A percentile compares a stretch with the other conserved stretches of the same genome.
Conservation (phyloP, 37 sponge, comb jelly and placozoan species). For the Crambe crambe region DNA sequence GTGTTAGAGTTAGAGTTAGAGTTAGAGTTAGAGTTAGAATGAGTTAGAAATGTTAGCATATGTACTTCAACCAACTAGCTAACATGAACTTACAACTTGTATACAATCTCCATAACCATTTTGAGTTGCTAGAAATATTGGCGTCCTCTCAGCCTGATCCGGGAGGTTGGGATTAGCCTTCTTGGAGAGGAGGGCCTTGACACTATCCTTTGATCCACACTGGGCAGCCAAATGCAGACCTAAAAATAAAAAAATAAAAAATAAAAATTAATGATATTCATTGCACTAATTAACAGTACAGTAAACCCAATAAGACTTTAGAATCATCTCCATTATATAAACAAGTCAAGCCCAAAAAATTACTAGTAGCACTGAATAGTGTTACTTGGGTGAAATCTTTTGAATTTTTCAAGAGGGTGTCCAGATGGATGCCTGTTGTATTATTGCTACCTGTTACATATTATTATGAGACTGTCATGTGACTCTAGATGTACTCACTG, state of each 20-base stretch:
- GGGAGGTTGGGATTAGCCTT: slow-evolving; percentile 58
- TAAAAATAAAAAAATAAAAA: slow-evolving; percentile 2
- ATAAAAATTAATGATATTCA: background rate
- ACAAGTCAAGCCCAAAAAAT: no score
- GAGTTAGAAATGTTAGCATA: no score
- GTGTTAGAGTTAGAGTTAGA: background rate
- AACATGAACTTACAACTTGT: slow-evolving; percentile 36
- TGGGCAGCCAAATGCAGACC: slow-evolving; percentile 68
- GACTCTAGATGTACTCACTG: slow-evolving; percentile 9
- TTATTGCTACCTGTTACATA: background rate
- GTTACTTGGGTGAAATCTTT: slow-evolving; percentile 52
- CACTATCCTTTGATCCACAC: slow-evolving; percentile 38
- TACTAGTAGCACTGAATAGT: no score
- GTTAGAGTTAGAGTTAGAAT: no score
- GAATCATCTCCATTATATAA: no score
- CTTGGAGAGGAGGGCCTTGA: slow-evolving; percentile 33
- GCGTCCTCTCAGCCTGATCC: slow-evolving; percentile 31
- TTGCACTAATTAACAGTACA: background rate
- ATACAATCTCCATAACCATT: slow-evolving; percentile 59
- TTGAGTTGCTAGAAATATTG: slow-evolving; percentile 50
- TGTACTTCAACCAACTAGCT: no score
- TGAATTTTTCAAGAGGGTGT: slow-evolving; percentile 63
- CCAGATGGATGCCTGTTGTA: background rate
- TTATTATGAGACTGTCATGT: no score
- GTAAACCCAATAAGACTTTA: background rate